These are phyloP conservation scores for Zaprionus obscuricornis DNA, from an alignment of 2,888 invertebrate species.

Conservation along the genomic window DNA sequence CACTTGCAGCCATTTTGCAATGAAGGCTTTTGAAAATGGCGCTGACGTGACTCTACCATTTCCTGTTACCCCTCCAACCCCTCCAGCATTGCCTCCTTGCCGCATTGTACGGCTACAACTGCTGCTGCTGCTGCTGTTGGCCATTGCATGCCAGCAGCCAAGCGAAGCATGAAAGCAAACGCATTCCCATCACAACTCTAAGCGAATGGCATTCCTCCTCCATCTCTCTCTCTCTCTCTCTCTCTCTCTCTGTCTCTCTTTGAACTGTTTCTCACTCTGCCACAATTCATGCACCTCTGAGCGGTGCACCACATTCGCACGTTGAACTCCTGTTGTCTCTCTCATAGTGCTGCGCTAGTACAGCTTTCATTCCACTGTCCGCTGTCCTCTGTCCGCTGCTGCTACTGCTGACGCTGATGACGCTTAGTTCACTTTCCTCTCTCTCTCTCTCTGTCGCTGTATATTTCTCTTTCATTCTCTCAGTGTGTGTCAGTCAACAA, in stretches of 20 bases:
- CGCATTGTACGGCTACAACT: too few relatives aligned
- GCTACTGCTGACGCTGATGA: too few relatives aligned
- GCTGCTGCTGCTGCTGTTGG: slow-evolving; percentile 38
- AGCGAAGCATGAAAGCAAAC: slow-evolving; percentile 74
- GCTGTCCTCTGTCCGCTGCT: neutral
- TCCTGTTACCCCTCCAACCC: slow-evolving; percentile 2
- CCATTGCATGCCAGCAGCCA: slow-evolving; percentile 69
- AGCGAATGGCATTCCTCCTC: slow-evolving; percentile 18
- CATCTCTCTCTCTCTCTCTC: neutral
- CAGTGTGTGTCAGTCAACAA: slow-evolving; percentile 79
- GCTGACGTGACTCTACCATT: slow-evolving; percentile 51
- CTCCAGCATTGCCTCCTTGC: neutral
- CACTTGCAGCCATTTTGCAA: slow-evolving; percentile 67
- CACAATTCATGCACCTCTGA: neutral
- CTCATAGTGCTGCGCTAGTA: neutral
- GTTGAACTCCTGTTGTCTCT: slow-evolving; percentile 20
- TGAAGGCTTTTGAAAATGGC: slow-evolving; percentile 69
- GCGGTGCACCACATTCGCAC: slow-evolving; percentile 47
- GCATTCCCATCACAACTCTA: slow-evolving; percentile 63
- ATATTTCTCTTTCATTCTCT: slow-evolving; percentile 28
- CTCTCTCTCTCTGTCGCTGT: too few relatives aligned
- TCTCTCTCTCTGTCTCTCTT: neutral
- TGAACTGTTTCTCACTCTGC: neutral
- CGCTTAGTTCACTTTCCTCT: too few relatives aligned
- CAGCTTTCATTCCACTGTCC: too few relatives aligned